Conservation (phyloP, 1,140 invertebrate genomes). For the Notospermus geniculatus region DNA sequence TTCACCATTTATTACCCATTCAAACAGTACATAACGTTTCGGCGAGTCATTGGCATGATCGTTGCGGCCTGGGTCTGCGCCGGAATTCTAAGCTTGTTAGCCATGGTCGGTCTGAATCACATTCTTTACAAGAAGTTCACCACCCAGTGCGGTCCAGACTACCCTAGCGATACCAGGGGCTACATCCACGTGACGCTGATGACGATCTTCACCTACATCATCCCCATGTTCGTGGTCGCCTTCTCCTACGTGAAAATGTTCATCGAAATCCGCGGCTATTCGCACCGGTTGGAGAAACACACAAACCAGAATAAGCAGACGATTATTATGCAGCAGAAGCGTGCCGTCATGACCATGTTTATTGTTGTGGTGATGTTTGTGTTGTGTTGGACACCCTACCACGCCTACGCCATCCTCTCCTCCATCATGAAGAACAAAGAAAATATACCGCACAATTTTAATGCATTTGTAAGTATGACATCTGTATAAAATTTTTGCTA, state of each 20-base stretch:
- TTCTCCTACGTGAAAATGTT: conserved; percentile 58
- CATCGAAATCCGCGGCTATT: conserved; percentile 54
- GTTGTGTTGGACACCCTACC: conserved; percentile 57
- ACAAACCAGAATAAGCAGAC: conserved; percentile 39
- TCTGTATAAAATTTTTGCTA: not conserved
- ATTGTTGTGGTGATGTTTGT: conserved; percentile 57
- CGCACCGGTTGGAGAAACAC: conserved; percentile 42
- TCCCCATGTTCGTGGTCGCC: conserved; percentile 54
- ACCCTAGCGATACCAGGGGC: conserved; percentile 35
- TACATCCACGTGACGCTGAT: conserved; percentile 52
- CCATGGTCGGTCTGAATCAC: conserved; percentile 49
- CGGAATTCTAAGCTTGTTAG: conserved; percentile 46
- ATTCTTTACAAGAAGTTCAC: conserved; percentile 53
- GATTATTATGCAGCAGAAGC: conserved; percentile 56
- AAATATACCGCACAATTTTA: conserved; percentile 44
- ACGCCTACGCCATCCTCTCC: conserved; percentile 51
- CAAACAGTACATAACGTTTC: conserved; percentile 47
- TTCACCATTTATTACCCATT: conserved; percentile 57
- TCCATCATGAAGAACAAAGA: conserved; percentile 43
- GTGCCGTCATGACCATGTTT: conserved; percentile 56
- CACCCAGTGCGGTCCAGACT: conserved; percentile 58
- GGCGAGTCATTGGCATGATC: conserved; percentile 56
- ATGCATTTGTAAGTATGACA: conserved; percentile 55
- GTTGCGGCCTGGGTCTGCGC: conserved; percentile 56
- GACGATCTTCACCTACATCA: conserved; percentile 44